These are phyloP conservation scores for Hermodice carunculata DNA, from an alignment of 2,888 invertebrate species.

Conservation along the genomic window DNA sequence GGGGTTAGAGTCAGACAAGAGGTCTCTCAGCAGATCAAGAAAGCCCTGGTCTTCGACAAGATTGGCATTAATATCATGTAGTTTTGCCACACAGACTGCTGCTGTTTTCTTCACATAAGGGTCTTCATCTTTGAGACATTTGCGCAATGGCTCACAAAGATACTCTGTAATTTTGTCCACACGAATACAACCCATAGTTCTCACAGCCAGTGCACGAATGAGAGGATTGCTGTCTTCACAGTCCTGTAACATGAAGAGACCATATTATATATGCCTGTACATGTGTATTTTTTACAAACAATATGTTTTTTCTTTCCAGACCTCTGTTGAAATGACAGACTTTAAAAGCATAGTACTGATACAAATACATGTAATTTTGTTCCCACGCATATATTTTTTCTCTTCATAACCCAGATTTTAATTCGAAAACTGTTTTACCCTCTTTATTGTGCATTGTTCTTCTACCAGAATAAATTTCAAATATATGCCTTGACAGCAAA, in stretches of 20 bases:
- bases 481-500: too few species aligned
- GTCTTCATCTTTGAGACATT: conserved; percentile 73
- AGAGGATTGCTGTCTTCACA: conserved; percentile 99
- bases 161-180: conserved; percentile 99
- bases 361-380: too few species aligned
- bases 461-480: too few species aligned
- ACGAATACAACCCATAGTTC: conserved; percentile 99
- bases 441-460: too few species aligned
- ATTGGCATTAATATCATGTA: conserved; percentile 92
- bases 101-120: conserved; percentile 88
- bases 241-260: conserved; percentile 76
- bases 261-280: neutral
- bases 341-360: too few species aligned
- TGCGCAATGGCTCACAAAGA: conserved; percentile 96
- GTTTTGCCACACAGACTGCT: conserved; percentile 98
- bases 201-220: conserved; percentile 96
- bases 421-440: too few species aligned
- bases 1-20: conserved; percentile 98
- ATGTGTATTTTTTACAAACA: too few species aligned
- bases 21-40: conserved; percentile 94
- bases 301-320: too few species aligned
- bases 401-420: too few species aligned
- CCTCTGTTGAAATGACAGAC: too few species aligned
- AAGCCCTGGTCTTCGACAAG: conserved; percentile 91
- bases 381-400: too few species aligned